Evolutionary conservation across 1,140 invertebrate genomes (phyloP).

Genomic region (Sminthurides bifidus): DNA sequence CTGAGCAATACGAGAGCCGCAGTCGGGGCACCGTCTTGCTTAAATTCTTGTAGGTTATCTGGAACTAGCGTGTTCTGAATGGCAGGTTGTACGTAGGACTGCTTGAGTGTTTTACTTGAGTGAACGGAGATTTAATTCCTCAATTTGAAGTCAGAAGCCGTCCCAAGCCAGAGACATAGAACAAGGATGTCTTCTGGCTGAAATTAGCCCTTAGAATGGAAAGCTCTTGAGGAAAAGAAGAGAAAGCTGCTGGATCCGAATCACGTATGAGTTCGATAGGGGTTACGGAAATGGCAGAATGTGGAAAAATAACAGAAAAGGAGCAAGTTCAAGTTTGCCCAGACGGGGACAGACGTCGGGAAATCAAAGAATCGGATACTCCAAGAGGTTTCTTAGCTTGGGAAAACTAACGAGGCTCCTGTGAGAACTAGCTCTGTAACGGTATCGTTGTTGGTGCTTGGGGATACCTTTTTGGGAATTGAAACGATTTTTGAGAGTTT

Average conservation of each 20-base stretch:
- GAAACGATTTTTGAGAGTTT: no score
- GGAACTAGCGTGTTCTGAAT: neutral
- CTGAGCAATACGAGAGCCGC: no score
- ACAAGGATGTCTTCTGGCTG: slow-evolving; percentile 13
- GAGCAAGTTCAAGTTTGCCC: no score
- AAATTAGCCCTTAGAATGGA: slow-evolving; percentile 25
- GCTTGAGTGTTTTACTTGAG: neutral
- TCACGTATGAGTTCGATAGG: no score
- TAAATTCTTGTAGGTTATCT: neutral
- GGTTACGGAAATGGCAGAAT: neutral
- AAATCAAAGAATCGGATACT: no score
- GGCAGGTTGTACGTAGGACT: neutral
- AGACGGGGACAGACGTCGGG: no score
- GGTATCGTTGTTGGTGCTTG: no score
- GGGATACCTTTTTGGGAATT: no score
- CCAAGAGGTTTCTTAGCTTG: no score
- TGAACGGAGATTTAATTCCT: slow-evolving; percentile 15
- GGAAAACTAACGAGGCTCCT: no score
- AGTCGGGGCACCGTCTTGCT: neutral
- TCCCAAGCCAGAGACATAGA: slow-evolving; percentile 8
- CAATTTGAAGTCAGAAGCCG: slow-evolving; percentile 24
- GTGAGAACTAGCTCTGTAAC: no score
- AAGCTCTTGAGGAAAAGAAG: slow-evolving; percentile 2
- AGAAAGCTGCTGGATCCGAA: neutral
- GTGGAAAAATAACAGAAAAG: neutral